Evolutionary conservation across 2,797 vertebrate genomes (phyloP), one percentile per base, ranked within the genome.

Genomic region (Tapirus indicus): DNA sequence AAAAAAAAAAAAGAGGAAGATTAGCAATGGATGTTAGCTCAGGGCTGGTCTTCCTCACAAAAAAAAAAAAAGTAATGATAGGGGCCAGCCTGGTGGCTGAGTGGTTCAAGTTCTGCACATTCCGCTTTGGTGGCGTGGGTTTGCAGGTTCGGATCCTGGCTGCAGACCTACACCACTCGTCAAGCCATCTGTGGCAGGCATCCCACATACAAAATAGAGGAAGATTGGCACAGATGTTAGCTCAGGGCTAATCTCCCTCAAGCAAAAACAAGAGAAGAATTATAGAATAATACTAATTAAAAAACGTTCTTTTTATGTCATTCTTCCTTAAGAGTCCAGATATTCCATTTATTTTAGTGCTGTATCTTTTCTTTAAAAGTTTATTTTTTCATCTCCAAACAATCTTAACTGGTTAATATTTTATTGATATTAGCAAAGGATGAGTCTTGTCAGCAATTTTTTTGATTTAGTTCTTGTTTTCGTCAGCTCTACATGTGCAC

Each of bases 401-500:
- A 72, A 10, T 27, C 13, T 32, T 38, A n/a, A 56, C 47, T 41
- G 18, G 18, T 72, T 3, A 47, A 4, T 84, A 23, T 44, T 60
- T 41, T 25, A 60, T 9, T 18, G 0, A 7, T 58, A 0, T 56
- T 79, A 66, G 52, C 74, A 38, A 27, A 90, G 52, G 75, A 32
- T 23, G 52, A 82, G 21, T 82, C 74, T 35, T 80, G 7, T n/a
- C 27, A 20, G 8, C 29, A 38, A 0, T 62, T 20, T 77, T 75
- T 52, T 54, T 13, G 23, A 35, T n/a, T 16, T 44, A 64, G 17
- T 21, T 14, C 41, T 47, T 84, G 66, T 60, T 56, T 68, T 11
- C 23, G 1, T 82, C n/a, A 16, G 16, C 3, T 11, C 1, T 10
- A 1, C 1, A 0, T 7, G 21, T 23, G 44, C 44, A 7, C n/a